Evolutionary conservation across 1,140 invertebrate species (phyloP), one percentile per base, ranked within the genome.

Genomic region (Cephus cinctus): DNA sequence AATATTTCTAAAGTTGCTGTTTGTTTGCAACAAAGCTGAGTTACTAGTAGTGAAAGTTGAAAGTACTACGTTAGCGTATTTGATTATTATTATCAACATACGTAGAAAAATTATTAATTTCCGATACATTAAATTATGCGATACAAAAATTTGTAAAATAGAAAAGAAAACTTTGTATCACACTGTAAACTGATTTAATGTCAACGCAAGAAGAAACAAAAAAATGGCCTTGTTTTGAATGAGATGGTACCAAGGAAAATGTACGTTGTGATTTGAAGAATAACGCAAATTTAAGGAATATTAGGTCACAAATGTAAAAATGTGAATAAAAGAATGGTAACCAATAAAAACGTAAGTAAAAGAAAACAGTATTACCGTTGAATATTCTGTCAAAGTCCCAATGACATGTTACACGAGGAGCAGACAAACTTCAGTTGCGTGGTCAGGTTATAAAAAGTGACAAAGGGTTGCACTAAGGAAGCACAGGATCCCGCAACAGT

Each of bases 401-500:
- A 50, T 34, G 15, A 63, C 62, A 64, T 63, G 56, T 48, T 64
- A 51, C 31, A 22, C 16, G 36, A 22, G 23, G 35, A 19, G 23
- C 34, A 36, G 34, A 36, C 14, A 27, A 14, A 38, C 36, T 42
- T 42, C 18, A 23, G 5, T 50, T 34, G 60, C 39, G 41, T 53
- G 38, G 52, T 63, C 61, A 64, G 60, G 57, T 64, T 64, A 63
- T 60, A 41, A 41, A 60, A 58, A 58, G 20, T n/a, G 47, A 23
- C 27, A 41, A 50, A 54, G 47, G 43, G 34, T 35, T 35, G 41
- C 39, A 34, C 16, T 38, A 54, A 43, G 32, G 36, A 39, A 46
- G 45, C 47, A 54, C 20, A 47, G 11, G 9, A 38, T 16, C 19
- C 14, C 16, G n/a, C 14, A 18, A 18, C 19, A 14, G 22, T 39